Conservation (phyloP, 2,113 vertebrate species). For the Mormyrus iriodes region DNA sequence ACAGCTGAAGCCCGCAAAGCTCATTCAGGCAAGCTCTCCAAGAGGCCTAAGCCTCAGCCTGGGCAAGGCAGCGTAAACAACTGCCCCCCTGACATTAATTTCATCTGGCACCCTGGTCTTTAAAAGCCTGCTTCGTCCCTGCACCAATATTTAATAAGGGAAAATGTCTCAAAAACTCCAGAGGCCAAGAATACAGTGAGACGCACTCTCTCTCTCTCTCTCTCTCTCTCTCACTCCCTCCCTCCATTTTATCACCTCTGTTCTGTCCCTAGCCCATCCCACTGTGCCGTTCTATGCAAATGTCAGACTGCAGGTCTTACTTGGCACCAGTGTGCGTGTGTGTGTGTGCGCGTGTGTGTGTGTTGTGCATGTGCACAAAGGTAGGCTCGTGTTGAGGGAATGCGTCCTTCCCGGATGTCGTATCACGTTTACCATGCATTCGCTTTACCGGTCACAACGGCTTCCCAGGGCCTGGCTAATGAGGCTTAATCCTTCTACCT, state of each 20-base stretch:
- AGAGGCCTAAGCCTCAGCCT: neutral
- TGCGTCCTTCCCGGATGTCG: neutral
- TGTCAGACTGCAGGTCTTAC: slow-evolving; percentile 20
- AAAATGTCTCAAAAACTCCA: slow-evolving; percentile 37
- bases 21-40: no score
- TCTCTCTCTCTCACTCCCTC: slow-evolving; percentile 1
- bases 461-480: slow-evolving; percentile 10
- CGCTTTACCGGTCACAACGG: slow-evolving; percentile 21
- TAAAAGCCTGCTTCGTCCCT: slow-evolving; percentile 20
- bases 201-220: slow-evolving; percentile 4
- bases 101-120: slow-evolving; percentile 25
- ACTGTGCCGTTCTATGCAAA: slow-evolving; percentile 14
- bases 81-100: slow-evolving; percentile 27
- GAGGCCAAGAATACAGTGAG: slow-evolving; percentile 32
- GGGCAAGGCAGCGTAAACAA: neutral
- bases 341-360: neutral
- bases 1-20: neutral
- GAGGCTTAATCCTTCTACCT: slow-evolving; percentile 26
- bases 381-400: no score
- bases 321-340: neutral
- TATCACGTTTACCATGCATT: slow-evolving; percentile 22
- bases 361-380: slow-evolving; percentile 22
- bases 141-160: slow-evolving; percentile 37
- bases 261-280: neutral
- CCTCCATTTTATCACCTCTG: neutral